These are phyloP conservation scores for Pelodytes ibericus DNA, from an alignment of 2,797 vertebrate genomes.

Conservation along the genomic window DNA sequence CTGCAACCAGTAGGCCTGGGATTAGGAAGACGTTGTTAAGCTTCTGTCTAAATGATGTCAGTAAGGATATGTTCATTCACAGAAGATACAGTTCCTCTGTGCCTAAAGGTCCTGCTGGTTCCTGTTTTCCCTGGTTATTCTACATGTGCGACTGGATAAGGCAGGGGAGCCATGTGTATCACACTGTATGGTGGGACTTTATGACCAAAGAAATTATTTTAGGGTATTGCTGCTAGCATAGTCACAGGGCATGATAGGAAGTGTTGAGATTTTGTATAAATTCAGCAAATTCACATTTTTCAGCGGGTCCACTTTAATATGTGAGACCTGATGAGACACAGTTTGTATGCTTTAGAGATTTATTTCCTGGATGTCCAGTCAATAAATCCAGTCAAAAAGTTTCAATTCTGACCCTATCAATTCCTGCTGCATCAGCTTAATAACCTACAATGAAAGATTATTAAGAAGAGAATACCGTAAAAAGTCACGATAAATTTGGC, in stretches of 20 bases:
- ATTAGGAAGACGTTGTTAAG: constrained; percentile 8
- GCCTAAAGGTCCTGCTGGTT: constrained; percentile 7
- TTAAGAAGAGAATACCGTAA: not conserved
- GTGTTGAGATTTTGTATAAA: constrained; percentile 9
- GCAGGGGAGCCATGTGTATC: constrained; percentile 35
- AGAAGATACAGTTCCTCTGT: constrained; percentile 18
- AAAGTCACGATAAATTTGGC: not conserved
- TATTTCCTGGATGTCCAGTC: not conserved
- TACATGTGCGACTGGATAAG: constrained; percentile 30
- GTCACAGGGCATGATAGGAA: constrained; percentile 37
- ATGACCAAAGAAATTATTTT: constrained; percentile 52
- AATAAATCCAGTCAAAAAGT: not conserved
- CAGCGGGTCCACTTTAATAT: constrained; percentile 2
- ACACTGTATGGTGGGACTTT: constrained; percentile 48
- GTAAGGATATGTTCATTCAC: constrained; percentile 11
- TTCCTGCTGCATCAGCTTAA: not conserved
- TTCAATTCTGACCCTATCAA: not conserved
- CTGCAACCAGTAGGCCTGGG: constrained; percentile 7
- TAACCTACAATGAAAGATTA: not conserved
- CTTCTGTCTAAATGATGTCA: constrained; percentile 11
- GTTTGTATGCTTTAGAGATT: not conserved
- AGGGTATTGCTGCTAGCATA: constrained; percentile 49
- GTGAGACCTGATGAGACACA: constrained; percentile 1
- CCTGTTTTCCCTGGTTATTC: constrained; percentile 29
- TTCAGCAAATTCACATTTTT: not conserved